Evolutionary conservation across 1,140 invertebrate genomes (phyloP).

Genomic region (Meloidogyne chitwoodi): DNA sequence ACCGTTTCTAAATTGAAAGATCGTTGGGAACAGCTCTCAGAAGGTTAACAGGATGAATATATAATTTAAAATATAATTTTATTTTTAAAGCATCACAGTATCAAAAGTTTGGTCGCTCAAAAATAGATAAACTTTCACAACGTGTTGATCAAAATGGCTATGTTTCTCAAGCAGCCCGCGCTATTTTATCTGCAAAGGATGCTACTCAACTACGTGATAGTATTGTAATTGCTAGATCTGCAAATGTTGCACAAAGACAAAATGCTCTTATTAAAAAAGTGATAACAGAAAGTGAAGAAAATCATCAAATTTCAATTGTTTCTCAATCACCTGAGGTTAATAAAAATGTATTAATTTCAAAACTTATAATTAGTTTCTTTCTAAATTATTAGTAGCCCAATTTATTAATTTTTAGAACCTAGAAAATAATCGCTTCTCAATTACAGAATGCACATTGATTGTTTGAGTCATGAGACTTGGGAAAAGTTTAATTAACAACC

Average conservation of each 20-base stretch:
- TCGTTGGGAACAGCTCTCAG: constrained; percentile 56
- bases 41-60: too few relatives aligned
- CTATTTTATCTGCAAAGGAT: constrained; percentile 39
- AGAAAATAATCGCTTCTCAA: not conserved
- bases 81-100: not conserved
- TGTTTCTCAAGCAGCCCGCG: constrained; percentile 43
- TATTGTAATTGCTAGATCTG: constrained; percentile 34
- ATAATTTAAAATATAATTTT: not conserved
- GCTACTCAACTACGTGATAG: constrained; percentile 43
- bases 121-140: not conserved
- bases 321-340: not conserved
- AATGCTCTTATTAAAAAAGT: constrained; percentile 30
- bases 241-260: constrained; percentile 42
- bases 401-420: not conserved
- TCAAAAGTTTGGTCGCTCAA: not conserved
- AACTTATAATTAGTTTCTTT: too few relatives aligned
- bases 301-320: not conserved
- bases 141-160: constrained; percentile 24
- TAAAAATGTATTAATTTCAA: not conserved
- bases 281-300: not conserved
- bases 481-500: too few relatives aligned
- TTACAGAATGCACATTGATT: not conserved
- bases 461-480: not conserved
- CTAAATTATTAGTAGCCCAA: too few relatives aligned
- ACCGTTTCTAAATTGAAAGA: constrained; percentile 49